phyloP scores from a whole-genome alignment of 2,888 invertebrate genomes.

The Pharmacophagus antenor region DNA sequence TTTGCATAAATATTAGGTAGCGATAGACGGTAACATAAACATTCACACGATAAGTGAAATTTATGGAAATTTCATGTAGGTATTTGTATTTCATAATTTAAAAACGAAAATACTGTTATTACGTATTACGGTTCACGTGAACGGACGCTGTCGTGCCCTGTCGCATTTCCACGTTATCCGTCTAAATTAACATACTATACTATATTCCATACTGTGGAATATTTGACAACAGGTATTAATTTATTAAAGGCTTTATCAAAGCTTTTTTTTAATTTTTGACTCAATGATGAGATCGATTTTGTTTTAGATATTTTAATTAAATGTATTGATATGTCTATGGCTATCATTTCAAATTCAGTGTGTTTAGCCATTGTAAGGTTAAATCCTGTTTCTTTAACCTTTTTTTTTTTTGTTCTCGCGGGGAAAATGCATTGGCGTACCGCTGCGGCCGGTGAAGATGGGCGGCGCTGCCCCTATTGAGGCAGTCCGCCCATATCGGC shows the following conservation, averaged over 20 bases:
- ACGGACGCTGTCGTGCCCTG: constrained; percentile 33
- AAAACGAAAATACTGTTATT: constrained; percentile 41
- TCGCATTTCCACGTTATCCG: constrained; percentile 35
- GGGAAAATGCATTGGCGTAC: no score
- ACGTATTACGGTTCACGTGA: constrained; percentile 37
- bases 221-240: constrained; percentile 3
- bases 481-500: no score
- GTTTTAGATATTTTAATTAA: no score
- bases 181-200: constrained; percentile 38
- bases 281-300: no score
- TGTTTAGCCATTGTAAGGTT: no score
- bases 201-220: constrained; percentile 18
- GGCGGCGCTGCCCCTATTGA: no score
- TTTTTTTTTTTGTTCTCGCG: no score
- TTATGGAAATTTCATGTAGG: constrained; percentile 64
- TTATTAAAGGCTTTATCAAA: not conserved
- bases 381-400: no score
- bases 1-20: constrained; percentile 70
- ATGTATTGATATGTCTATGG: no score
- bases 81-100: constrained; percentile 53
- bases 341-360: no score
- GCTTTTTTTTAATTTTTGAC: not conserved
- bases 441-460: no score
- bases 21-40: constrained; percentile 64
- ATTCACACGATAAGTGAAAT: constrained; percentile 71